phyloP scores from a whole-genome alignment of 1,140 invertebrate species.

The Hycleus phaleratus region DNA sequence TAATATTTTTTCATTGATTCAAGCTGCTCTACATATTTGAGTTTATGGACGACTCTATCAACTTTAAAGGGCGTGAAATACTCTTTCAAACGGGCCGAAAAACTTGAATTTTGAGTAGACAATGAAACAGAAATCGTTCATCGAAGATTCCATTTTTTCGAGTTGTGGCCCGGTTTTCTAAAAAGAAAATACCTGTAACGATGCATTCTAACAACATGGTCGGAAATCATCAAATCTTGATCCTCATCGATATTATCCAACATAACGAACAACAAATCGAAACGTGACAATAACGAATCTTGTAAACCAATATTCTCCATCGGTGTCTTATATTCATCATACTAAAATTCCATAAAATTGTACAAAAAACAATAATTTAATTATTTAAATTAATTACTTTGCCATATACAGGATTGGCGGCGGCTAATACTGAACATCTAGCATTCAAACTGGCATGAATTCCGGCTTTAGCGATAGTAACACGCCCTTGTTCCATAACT shows the following conservation, averaged over 20 bases:
- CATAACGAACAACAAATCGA: conserved; percentile 97
- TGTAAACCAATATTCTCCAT: conserved; percentile 99
- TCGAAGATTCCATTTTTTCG: no score
- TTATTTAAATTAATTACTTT: conserved; percentile 50
- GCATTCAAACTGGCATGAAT: conserved; percentile 98
- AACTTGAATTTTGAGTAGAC: no score
- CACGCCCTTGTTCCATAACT: conserved; percentile 92
- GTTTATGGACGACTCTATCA: no score
- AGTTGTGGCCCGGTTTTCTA: no score
- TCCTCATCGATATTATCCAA: conserved; percentile 88
- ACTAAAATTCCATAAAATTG: conserved; percentile 50
- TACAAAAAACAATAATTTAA: neutral
- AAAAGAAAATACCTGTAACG: conserved; percentile 58
- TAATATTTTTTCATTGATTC: conserved; percentile 37
- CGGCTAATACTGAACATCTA: conserved; percentile 94
- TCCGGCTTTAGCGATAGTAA: conserved; percentile 98
- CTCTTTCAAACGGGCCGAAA: no score
- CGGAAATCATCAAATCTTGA: conserved; percentile 84
- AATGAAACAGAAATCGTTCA: no score
- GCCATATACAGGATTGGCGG: conserved; percentile 99
- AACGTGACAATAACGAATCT: conserved; percentile 96
- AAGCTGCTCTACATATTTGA: conserved; percentile 4
- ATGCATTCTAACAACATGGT: conserved; percentile 97
- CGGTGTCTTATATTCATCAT: conserved; percentile 97
- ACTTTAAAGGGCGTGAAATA: no score